Evolutionary conservation across 2,797 vertebrate species (phyloP).

Genomic region (Pantherophis alleghaniensis): DNA sequence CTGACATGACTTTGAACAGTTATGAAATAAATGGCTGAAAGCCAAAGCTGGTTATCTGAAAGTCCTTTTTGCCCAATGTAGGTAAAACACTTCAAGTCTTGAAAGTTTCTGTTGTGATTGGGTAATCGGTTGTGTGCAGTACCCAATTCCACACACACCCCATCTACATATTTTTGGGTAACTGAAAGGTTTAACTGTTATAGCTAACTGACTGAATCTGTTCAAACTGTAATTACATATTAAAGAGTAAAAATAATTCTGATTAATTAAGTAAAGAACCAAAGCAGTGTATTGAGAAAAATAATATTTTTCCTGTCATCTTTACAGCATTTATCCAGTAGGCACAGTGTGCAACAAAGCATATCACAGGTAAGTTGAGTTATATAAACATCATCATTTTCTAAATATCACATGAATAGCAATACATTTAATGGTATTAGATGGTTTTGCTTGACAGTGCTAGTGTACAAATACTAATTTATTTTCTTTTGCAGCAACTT

Average conservation of each 20-base stretch:
- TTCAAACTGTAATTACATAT: not conserved
- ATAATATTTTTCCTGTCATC: constrained; percentile 43
- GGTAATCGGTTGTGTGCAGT: not conserved
- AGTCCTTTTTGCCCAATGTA: not conserved
- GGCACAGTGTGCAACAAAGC: constrained; percentile 97
- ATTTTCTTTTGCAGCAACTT: not conserved
- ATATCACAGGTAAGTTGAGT: constrained; percentile 87
- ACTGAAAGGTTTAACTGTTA: not conserved
- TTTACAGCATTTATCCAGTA: constrained; percentile 93
- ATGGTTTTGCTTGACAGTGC: not conserved
- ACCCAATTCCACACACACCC: not conserved
- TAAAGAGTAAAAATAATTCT: not conserved
- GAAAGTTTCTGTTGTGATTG: not conserved
- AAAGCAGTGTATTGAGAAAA: not conserved
- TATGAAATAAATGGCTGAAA: not conserved
- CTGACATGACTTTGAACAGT: not conserved
- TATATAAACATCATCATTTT: not conserved
- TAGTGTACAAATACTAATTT: not conserved
- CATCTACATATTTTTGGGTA: not conserved
- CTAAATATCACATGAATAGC: constrained; percentile 16
- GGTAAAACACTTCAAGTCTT: no score
- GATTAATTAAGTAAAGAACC: not conserved
- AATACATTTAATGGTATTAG: not conserved
- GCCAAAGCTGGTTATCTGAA: not conserved
- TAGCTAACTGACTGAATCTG: not conserved